Conservation (phyloP, 2,888 invertebrate species). For the Standfussiana lucernea region DNA sequence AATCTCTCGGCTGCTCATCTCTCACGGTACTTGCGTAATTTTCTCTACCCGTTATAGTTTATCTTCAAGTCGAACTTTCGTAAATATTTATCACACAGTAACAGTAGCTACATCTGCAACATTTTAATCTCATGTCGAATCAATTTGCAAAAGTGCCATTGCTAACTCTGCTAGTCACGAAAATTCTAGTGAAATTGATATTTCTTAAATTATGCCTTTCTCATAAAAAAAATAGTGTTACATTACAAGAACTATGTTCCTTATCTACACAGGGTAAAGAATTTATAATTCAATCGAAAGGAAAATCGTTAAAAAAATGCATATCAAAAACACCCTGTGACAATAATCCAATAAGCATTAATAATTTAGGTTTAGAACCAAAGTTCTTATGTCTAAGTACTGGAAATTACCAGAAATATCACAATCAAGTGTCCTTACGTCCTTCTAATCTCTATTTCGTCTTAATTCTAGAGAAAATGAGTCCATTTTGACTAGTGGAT, state of each 20-base stretch:
- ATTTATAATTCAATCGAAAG: constrained; percentile 46
- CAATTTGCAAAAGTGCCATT: constrained; percentile 63
- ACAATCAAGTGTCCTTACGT: constrained; percentile 71
- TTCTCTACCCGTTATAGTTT: constrained; percentile 53
- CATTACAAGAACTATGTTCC: constrained; percentile 66
- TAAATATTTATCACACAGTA: constrained; percentile 60
- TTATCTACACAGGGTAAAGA: constrained; percentile 50
- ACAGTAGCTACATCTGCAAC: constrained; percentile 33
- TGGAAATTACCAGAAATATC: constrained; percentile 76
- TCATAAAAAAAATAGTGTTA: constrained; percentile 38
- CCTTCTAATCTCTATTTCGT: constrained; percentile 65
- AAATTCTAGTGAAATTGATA: constrained; percentile 43
- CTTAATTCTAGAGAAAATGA: constrained; percentile 67
- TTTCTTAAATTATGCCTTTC: constrained; percentile 50
- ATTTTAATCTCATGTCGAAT: constrained; percentile 42
- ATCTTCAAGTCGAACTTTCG: constrained; percentile 53
- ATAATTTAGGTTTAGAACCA: constrained; percentile 78
- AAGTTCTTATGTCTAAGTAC: constrained; percentile 73
- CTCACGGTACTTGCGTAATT: constrained; percentile 64
- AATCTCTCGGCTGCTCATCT: constrained; percentile 58
- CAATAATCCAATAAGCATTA: constrained; percentile 61
- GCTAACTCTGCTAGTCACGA: constrained; percentile 43
- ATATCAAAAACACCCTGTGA: constrained; percentile 67
- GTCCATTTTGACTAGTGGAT: constrained; percentile 74
- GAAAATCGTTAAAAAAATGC: constrained; percentile 36